Base-by-base conservation (phyloP, 2,888 invertebrate genomes). In the Sericinus montela region DNA sequence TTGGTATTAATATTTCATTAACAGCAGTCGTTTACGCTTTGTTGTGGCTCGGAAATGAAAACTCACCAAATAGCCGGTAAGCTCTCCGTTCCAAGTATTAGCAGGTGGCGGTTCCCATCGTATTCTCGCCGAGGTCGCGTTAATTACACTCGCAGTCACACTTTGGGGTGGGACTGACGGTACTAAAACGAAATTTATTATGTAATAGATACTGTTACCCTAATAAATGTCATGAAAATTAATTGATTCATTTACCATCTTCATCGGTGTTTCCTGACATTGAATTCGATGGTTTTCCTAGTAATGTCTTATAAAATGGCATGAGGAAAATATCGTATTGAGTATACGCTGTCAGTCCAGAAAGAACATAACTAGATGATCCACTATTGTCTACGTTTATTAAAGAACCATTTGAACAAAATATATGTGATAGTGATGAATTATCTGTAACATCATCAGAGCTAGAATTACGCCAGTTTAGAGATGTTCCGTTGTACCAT, bases 271-370 rank as follows among this genome's bases (percentile, higher is more conserved):
- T 93, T 15, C 95, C 95, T 10, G 94, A 90, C 84, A 95, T 94
- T 5, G 95, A 95, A 86, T 98, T 98, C 45, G 97, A 97, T 9
- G 98, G 97, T 68, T 95, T 95, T 4, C 98, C 98, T 70, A 98
- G 93, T 54, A 97, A 91, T 57, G 92, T 94, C 73, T 94, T 94
- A 76, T 94, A 96, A 79, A 95, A 98, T 0, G 98, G 97, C 66
- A 95, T 94, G 51, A 98, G 90, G 74, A 98, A 97, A 67, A 98
- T 94, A 79, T 98, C 97, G 74, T 98, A 98, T 71, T 94, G 94
- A 23, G 95, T 95, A 75, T 93, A 96, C 56, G 97, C 95, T 67
- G 93, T 91, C 59, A 98, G 83, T 59, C 94, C 94, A 7, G 93
- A 92, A 13, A 96, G 89, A 10, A 93, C 90, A 71, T 94, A 94